Evolutionary conservation across 2,797 vertebrate species (phyloP).

Genomic region (Heterohyrax brucei): DNA sequence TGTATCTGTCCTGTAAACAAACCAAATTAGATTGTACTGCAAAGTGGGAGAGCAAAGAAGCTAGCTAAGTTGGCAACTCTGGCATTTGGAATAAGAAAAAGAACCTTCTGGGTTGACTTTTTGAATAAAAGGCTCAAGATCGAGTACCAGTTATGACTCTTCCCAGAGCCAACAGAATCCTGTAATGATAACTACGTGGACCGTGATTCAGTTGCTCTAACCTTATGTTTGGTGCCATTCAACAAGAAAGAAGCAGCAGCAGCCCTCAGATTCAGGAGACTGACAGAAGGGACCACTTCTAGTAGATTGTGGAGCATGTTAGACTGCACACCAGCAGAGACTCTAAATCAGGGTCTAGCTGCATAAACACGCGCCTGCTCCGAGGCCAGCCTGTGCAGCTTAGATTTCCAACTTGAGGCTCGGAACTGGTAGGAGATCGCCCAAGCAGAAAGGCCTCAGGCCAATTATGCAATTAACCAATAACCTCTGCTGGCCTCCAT

Average conservation of each 20-base stretch:
- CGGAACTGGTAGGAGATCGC: background rate
- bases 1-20: background rate
- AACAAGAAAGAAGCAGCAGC: background rate
- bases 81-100: background rate
- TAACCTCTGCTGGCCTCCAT: background rate
- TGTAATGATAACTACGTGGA: background rate
- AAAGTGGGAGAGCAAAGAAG: background rate
- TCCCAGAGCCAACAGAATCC: background rate
- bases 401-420: constrained; percentile 10
- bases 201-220: background rate
- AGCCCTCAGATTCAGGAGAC: background rate
- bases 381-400: background rate
- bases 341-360: background rate
- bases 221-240: rapidly evolving
- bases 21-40: background rate
- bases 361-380: background rate
- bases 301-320: background rate
- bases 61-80: background rate
- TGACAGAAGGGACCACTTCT: background rate
- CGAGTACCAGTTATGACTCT: background rate
- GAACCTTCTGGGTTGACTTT: background rate
- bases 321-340: background rate
- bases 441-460: constrained; percentile 69
- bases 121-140: background rate
- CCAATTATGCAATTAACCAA: constrained; percentile 78